Conservation (phyloP, 2,888 invertebrate genomes). For the Epinotia bilunana region DNA sequence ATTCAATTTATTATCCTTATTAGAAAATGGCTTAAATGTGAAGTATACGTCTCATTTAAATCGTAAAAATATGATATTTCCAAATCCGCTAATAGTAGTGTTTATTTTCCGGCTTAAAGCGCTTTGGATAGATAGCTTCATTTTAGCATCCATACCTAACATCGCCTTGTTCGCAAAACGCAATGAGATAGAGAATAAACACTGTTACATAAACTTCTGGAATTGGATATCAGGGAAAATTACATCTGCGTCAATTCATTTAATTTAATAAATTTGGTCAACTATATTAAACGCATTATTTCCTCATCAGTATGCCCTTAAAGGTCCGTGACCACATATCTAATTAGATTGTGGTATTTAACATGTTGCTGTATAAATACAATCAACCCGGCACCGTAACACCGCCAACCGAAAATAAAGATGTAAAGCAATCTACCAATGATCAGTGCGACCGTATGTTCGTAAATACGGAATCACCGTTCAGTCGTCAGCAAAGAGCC, state of each 20-base stretch:
- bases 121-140: not conserved
- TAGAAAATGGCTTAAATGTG: constrained; percentile 11
- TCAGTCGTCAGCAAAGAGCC: too few species aligned
- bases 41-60: not conserved
- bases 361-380: not conserved
- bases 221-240: too few species aligned
- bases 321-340: not conserved
- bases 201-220: not conserved
- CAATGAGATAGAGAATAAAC: not conserved
- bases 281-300: not conserved
- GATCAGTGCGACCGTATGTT: too few species aligned
- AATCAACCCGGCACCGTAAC: not conserved
- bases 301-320: not conserved
- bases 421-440: too few species aligned
- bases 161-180: not conserved
- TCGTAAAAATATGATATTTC: not conserved
- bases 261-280: not conserved
- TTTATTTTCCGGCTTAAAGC: not conserved
- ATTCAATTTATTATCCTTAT: constrained; percentile 40
- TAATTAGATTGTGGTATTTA: not conserved
- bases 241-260: not conserved
- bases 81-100: not conserved
- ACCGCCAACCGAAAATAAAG: too few species aligned
- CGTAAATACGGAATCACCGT: too few species aligned
- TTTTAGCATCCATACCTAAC: not conserved